These are phyloP conservation scores for Oenanthe oenanthe DNA, from an alignment of 2,113 vertebrate genomes.

Conservation along the genomic window DNA sequence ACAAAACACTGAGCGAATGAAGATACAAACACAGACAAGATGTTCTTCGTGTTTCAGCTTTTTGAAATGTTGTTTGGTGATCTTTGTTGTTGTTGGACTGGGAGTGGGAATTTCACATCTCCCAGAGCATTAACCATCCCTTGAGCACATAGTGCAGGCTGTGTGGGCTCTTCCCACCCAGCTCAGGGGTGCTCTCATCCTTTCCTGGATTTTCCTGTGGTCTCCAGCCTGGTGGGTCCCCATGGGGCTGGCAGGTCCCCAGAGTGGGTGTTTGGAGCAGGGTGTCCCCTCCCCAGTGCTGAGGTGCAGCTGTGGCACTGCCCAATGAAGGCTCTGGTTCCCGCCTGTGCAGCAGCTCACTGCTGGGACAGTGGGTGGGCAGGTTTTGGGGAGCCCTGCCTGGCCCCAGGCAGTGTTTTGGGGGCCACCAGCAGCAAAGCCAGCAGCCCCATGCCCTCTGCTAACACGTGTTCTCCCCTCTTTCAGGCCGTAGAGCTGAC, in stretches of 20 bases:
- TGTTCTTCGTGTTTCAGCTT: slow-evolving; percentile 51
- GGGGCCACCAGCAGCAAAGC: background rate
- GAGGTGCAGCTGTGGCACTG: background rate
- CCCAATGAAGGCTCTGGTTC: background rate
- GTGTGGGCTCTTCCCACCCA: background rate
- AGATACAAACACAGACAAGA: slow-evolving; percentile 34
- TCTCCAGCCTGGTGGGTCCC: background rate
- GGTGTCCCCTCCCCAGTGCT: background rate
- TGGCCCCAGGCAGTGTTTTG: fast-evolving
- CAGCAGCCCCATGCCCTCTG: background rate
- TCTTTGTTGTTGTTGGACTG: background rate
- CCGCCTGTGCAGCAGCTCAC: background rate
- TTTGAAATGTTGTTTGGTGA: background rate
- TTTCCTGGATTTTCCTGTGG: background rate
- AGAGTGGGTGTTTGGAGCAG: fast-evolving
- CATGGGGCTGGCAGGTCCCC: background rate
- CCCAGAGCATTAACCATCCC: background rate
- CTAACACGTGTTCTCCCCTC: background rate
- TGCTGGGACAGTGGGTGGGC: background rate
- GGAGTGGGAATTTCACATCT: slow-evolving; percentile 9
- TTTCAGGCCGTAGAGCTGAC: slow-evolving; percentile 88
- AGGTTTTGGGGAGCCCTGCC: background rate
- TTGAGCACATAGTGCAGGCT: background rate
- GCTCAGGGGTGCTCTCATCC: background rate
- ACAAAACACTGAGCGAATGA: slow-evolving; percentile 4